These are phyloP conservation scores for Mustela lutreola DNA, from an alignment of 2,113 vertebrate genomes.

Conservation along the genomic window DNA sequence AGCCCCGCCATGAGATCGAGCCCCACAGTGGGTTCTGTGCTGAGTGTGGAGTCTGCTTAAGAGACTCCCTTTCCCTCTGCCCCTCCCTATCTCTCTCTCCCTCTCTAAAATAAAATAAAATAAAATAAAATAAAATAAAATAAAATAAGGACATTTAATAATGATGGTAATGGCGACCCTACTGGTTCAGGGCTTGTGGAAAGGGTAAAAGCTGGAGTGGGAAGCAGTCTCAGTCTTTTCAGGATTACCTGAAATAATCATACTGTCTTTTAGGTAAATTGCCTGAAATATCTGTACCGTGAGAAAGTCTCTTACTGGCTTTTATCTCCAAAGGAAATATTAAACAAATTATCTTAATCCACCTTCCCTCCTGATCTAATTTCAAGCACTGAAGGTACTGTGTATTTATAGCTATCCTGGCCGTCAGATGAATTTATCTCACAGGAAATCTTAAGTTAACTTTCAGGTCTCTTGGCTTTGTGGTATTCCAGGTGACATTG, in stretches of 20 bases:
- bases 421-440: neutral
- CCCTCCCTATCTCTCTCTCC: too few species aligned
- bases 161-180: neutral
- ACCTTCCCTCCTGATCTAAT: neutral
- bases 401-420: neutral
- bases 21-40: too few species aligned
- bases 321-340: slow-evolving; percentile 42
- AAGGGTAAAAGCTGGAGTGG: neutral
- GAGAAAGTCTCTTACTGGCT: neutral
- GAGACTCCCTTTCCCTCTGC: too few species aligned
- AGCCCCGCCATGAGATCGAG: too few species aligned
- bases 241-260: neutral
- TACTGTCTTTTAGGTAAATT: neutral
- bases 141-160: neutral
- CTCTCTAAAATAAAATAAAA: too few species aligned
- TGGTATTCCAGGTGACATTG: neutral
- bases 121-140: too few species aligned
- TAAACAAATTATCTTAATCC: neutral
- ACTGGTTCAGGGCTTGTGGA: neutral
- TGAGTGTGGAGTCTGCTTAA: too few species aligned
- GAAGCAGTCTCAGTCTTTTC: neutral
- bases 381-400: neutral
- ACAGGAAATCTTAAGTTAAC: neutral
- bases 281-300: neutral
- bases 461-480: neutral